Conservation (phyloP, 2,888 invertebrate genomes). For the Rhamnusium bicolor region DNA sequence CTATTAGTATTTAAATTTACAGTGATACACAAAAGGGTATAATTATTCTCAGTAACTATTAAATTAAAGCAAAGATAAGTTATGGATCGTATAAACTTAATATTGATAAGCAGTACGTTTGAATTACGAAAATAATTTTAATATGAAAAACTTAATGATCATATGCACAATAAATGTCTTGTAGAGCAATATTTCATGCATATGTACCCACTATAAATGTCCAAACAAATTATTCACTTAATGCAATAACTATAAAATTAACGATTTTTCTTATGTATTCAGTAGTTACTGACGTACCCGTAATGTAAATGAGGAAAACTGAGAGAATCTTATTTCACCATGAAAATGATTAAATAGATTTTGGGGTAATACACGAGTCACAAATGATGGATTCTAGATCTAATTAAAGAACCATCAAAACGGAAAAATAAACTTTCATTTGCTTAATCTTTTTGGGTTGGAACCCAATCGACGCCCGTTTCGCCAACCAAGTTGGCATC, state of each 20-base stretch:
- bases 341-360: too few species aligned
- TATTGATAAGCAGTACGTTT: slow-evolving; percentile 45
- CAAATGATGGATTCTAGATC: too few species aligned
- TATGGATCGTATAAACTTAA: slow-evolving; percentile 24
- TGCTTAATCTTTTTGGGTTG: too few species aligned
- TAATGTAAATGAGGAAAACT: background rate
- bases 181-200: slow-evolving; percentile 40
- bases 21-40: slow-evolving; percentile 15
- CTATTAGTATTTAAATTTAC: slow-evolving; percentile 2
- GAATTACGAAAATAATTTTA: slow-evolving; percentile 47
- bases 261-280: background rate
- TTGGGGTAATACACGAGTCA: too few species aligned
- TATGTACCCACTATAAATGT: slow-evolving; percentile 41
- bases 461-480: too few species aligned
- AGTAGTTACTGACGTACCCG: background rate
- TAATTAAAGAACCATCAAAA: too few species aligned
- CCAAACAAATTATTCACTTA: slow-evolving; percentile 21
- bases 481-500: too few species aligned
- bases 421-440: too few species aligned
- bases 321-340: too few species aligned
- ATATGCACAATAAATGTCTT: slow-evolving; percentile 38
- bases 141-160: slow-evolving; percentile 46
- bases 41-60: slow-evolving; percentile 9
- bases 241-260: slow-evolving; percentile 18
- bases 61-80: background rate